These are phyloP conservation scores for Oreocharis arfaki DNA, from an alignment of 2,113 vertebrate genomes.

Conservation along the genomic window DNA sequence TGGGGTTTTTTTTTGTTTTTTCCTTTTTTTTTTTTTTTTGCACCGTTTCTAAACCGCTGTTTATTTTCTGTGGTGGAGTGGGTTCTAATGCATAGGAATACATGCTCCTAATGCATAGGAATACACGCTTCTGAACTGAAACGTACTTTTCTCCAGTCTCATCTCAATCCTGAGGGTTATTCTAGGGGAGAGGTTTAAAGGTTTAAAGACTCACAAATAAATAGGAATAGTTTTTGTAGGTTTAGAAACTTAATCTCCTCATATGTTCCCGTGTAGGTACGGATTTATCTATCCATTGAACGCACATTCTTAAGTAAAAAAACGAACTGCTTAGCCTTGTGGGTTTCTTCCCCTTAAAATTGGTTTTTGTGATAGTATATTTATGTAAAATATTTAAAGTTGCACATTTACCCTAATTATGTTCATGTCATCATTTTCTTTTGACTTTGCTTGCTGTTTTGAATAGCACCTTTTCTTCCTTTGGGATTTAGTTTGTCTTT, in stretches of 20 bases:
- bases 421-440: background rate
- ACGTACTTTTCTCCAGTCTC: background rate
- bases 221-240: background rate
- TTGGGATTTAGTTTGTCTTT: background rate
- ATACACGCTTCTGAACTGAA: background rate
- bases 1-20: too few relatives aligned
- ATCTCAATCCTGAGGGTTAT: background rate
- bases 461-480: background rate
- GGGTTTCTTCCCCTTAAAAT: background rate
- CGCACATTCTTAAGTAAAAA: background rate
- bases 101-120: background rate
- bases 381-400: background rate
- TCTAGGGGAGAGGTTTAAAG: background rate
- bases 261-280: rapidly evolving
- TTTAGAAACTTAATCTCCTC: background rate
- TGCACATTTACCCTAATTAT: background rate
- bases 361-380: background rate
- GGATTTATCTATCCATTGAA: background rate
- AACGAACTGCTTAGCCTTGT: background rate
- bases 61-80: background rate
- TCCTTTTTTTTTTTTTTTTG: background rate
- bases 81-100: background rate
- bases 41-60: background rate
- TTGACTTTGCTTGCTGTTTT: background rate
- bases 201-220: background rate